Evolutionary conservation across 1,140 invertebrate genomes (phyloP).

Genomic region (Drosophila serrata): DNA sequence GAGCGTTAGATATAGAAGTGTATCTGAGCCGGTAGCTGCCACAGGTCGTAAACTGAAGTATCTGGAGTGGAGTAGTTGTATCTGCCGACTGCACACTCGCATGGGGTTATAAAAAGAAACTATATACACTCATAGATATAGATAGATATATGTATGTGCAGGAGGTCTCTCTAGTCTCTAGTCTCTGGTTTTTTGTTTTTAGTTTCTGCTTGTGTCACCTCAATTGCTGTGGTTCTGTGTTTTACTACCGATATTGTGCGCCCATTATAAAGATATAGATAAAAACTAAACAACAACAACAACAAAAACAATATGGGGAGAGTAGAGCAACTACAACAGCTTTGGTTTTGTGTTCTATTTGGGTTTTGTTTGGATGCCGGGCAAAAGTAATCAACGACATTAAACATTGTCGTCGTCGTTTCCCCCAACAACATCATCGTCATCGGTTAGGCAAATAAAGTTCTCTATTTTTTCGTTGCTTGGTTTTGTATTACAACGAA

Average conservation of each 20-base stretch:
- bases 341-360: constrained; percentile 59
- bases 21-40: constrained; percentile 63
- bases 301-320: too few relatives aligned
- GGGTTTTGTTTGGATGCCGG: constrained; percentile 54
- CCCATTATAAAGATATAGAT: constrained; percentile 80
- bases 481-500: constrained; percentile 78
- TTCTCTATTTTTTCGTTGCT: constrained; percentile 19
- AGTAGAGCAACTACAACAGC: constrained; percentile 38
- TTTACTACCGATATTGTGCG: constrained; percentile 81
- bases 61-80: constrained; percentile 39
- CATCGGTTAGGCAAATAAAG: constrained; percentile 68
- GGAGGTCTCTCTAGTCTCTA: constrained; percentile 10
- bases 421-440: constrained; percentile 43
- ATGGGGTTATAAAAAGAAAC: constrained; percentile 47
- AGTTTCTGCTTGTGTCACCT: constrained; percentile 66
- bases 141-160: constrained; percentile 2
- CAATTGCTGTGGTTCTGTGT: constrained; percentile 62
- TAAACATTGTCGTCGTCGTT: constrained; percentile 57
- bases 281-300: constrained; percentile 55
- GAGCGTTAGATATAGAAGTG: constrained; percentile 57
- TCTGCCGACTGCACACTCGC: constrained; percentile 2
- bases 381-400: constrained; percentile 80
- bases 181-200: constrained; percentile 54
- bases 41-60: constrained; percentile 68
- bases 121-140: constrained; percentile 2